Evolutionary conservation across 2,113 vertebrate genomes (phyloP).

Genomic region (Scophthalmus maximus): DNA sequence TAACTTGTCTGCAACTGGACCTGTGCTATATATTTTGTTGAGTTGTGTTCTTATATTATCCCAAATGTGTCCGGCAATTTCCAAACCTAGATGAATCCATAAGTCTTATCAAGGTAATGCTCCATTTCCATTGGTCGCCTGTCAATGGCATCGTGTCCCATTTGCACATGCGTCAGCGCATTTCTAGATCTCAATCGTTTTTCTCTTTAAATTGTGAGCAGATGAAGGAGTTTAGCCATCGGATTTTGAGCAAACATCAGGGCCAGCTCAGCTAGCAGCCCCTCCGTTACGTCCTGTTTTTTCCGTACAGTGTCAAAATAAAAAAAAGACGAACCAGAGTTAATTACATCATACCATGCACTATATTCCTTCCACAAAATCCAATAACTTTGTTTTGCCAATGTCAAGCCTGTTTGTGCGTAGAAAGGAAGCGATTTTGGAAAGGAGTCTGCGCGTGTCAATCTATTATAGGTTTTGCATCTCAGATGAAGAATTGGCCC

Average conservation of each 20-base stretch:
- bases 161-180: not conserved
- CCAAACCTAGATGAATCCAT: not conserved
- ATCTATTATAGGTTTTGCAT: conserved; percentile 65
- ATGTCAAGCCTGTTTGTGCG: conserved; percentile 2
- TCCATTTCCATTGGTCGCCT: not conserved
- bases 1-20: no score
- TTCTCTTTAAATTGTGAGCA: no score
- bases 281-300: no score
- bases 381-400: no score
- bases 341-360: not conserved
- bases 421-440: conserved; percentile 33
- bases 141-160: not conserved
- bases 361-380: not conserved
- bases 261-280: not conserved
- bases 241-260: not conserved
- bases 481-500: conserved; percentile 50
- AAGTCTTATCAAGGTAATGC: not conserved
- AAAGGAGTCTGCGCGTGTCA: conserved; percentile 30
- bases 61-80: not conserved
- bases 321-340: not conserved
- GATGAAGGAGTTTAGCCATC: not conserved
- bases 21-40: not conserved
- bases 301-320: not conserved
- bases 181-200: not conserved
- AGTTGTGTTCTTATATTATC: not conserved